A percentile compares a stretch with the other conserved stretches of the same genome.
These are phyloP conservation scores for Acanthococcus lagerstroemiae DNA, from an alignment of 2,888 invertebrate species.

Conservation along the genomic window DNA sequence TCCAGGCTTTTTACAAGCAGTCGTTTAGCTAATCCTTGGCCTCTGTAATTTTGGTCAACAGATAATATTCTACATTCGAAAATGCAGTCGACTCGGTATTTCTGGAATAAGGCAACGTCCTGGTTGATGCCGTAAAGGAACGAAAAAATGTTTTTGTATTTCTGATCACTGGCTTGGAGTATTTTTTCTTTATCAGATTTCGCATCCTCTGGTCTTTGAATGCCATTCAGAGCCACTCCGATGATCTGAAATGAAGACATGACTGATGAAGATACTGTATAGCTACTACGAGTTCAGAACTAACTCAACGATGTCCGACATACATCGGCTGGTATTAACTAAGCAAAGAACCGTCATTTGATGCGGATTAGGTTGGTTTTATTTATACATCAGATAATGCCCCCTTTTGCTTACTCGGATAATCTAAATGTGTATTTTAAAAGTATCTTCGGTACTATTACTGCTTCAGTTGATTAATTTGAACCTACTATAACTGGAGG, in stretches of 20 bases:
- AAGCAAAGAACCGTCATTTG: too few relatives aligned
- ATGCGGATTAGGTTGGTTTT: too few relatives aligned
- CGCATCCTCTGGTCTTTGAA: conserved; percentile 60
- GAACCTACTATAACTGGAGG: too few relatives aligned
- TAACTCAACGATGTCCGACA: too few relatives aligned
- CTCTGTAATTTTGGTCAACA: conserved; percentile 59
- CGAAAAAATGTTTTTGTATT: conserved; percentile 68
- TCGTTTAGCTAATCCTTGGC: conserved; percentile 62
- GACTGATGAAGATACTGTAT: too few relatives aligned
- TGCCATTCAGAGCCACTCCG: conserved; percentile 69
- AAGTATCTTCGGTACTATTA: too few relatives aligned
- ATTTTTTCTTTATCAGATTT: conserved; percentile 59
- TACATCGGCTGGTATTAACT: too few relatives aligned
- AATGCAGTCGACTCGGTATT: conserved; percentile 56
- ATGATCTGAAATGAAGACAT: conserved; percentile 53
- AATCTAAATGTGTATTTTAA: too few relatives aligned
- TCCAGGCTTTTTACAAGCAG: conserved; percentile 57
- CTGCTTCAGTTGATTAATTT: too few relatives aligned
- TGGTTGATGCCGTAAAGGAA: conserved; percentile 61
- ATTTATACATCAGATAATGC: too few relatives aligned
- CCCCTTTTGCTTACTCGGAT: too few relatives aligned
- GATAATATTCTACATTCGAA: conserved; percentile 73
- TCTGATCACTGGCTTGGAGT: conserved; percentile 54
- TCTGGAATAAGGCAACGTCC: conserved; percentile 56
- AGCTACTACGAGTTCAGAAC: too few relatives aligned